Percentiles rank a stretch among this genome's conserved stretches.
phyloP scores from a whole-genome alignment of 2,797 vertebrate species.

The Fratercula arctica region DNA sequence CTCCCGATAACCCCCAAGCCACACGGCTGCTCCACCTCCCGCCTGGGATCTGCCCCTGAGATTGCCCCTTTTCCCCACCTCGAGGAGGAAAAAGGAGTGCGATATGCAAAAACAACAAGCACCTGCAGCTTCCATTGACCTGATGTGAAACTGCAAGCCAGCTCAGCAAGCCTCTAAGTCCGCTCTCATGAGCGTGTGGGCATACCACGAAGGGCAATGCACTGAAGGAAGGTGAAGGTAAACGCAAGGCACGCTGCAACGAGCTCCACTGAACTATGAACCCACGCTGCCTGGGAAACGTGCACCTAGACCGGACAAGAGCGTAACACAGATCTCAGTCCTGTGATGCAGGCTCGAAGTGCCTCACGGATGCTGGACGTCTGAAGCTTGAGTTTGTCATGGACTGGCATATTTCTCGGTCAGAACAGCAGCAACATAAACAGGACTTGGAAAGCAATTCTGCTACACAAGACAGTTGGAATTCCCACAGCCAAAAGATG shows the following conservation, averaged over 20 bases:
- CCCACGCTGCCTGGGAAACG: neutral
- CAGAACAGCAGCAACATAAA: neutral
- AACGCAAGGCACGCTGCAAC: neutral
- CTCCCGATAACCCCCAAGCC: neutral
- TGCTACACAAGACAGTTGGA: neutral
- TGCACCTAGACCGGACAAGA: too few species aligned
- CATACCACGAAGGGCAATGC: neutral
- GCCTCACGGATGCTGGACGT: neutral
- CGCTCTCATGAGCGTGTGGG: neutral
- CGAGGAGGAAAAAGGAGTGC: neutral
- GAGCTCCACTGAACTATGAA: neutral
- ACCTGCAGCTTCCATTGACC: neutral
- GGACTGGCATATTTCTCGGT: neutral
- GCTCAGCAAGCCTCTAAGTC: neutral
- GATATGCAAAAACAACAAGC: neutral
- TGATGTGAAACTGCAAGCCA: neutral
- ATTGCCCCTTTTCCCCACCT: neutral
- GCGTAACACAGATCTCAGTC: neutral
- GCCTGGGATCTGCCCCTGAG: neutral
- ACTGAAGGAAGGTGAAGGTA: neutral
- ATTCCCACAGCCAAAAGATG: neutral
- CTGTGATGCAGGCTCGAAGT: too few species aligned
- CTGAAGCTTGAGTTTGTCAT: neutral
- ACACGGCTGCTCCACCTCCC: neutral
- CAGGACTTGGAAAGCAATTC: slow-evolving; percentile 18